These are phyloP conservation scores for Atrichornis clamosus DNA, from an alignment of 2,113 vertebrate species.

Conservation along the genomic window DNA sequence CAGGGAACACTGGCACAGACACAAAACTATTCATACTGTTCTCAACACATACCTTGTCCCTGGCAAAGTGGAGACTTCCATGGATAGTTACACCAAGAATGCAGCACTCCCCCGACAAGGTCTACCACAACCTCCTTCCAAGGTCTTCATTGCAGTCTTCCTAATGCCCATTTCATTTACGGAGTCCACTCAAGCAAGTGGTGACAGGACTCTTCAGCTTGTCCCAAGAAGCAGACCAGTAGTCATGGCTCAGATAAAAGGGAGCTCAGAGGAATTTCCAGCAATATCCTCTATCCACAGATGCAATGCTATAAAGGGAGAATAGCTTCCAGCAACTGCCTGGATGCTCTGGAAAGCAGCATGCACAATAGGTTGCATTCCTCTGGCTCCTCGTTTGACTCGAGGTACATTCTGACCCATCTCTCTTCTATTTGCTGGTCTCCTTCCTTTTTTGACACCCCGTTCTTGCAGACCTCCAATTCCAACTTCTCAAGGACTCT, in stretches of 20 bases:
- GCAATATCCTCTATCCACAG: neutral
- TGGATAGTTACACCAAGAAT: neutral
- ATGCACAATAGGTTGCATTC: neutral
- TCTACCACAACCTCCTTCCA: neutral
- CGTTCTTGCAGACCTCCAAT: neutral
- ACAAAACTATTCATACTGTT: neutral
- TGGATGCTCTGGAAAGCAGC: neutral
- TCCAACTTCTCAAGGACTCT: neutral
- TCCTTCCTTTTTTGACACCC: neutral
- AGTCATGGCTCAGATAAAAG: neutral
- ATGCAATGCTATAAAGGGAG: neutral
- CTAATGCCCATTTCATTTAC: neutral
- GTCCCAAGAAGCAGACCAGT: neutral
- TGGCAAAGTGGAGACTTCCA: neutral
- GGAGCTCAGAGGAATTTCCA: neutral
- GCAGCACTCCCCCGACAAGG: neutral
- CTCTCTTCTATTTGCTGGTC: neutral
- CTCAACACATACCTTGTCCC: neutral
- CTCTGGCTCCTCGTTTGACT: neutral
- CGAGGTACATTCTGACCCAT: neutral
- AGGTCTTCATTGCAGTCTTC: neutral
- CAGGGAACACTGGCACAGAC: neutral
- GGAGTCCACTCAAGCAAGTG: neutral
- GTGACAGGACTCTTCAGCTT: neutral
- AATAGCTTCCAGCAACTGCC: neutral